phyloP scores from a whole-genome alignment of 2,888 invertebrate genomes.

The Tinea trinotella region DNA sequence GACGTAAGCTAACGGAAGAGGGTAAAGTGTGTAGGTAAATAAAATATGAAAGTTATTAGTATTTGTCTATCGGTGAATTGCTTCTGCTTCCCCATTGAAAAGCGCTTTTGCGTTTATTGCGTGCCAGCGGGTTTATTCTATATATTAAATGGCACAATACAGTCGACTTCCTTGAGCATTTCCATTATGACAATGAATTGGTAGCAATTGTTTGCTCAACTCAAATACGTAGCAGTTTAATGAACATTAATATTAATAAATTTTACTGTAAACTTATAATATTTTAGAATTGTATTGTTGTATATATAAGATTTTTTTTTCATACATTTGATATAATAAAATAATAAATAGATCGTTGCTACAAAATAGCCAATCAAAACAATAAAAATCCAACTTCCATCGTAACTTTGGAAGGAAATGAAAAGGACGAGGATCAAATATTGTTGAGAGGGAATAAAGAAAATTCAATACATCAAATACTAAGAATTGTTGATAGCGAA shows the following conservation, averaged over 20 bases:
- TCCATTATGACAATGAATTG: background rate
- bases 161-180: background rate
- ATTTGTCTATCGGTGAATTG: conserved; percentile 10
- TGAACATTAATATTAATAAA: background rate
- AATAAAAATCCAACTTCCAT: conserved; percentile 2
- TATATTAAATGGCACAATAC: conserved; percentile 1
- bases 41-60: conserved; percentile 18
- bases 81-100: conserved; percentile 5
- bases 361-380: conserved; percentile 2
- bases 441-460: conserved; percentile 1
- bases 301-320: no score
- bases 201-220: conserved; percentile 1
- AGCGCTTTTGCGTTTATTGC: conserved; percentile 8
- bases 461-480: conserved; percentile 10
- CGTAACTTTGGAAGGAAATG: conserved; percentile 1
- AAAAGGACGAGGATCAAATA: conserved; percentile 2
- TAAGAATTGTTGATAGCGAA: conserved; percentile 6
- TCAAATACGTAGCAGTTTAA: background rate
- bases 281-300: no score
- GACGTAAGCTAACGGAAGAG: conserved; percentile 10
- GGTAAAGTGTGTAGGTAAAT: conserved; percentile 17
- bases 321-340: no score
- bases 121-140: conserved; percentile 1
- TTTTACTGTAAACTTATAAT: no score
- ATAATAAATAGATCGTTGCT: background rate